These are phyloP conservation scores for Oxygymnocypris stewartii DNA, from an alignment of 2,113 vertebrate genomes.

Conservation along the genomic window DNA sequence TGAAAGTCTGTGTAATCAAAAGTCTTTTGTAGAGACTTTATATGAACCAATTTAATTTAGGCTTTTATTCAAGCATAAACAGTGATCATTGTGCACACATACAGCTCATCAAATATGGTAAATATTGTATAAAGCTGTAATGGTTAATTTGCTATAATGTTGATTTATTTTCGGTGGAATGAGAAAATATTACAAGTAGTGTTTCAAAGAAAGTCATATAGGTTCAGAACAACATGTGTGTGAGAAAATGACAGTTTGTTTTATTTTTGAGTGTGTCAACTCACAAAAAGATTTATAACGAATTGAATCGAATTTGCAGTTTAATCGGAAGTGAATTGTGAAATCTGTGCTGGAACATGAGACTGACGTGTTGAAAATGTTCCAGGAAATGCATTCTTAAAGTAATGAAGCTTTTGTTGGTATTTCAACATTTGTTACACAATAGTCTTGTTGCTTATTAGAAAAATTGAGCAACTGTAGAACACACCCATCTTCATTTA, in stretches of 20 bases:
- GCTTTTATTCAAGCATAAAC: neutral
- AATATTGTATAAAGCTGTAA: neutral
- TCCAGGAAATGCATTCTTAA: conserved; percentile 37
- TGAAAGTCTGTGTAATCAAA: neutral
- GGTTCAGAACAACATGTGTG: neutral
- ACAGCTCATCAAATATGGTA: neutral
- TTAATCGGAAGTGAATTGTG: neutral
- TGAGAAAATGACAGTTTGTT: neutral
- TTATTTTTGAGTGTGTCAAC: neutral
- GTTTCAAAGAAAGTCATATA: neutral
- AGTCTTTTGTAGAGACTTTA: neutral
- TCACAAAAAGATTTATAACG: neutral
- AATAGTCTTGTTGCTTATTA: conserved; percentile 16
- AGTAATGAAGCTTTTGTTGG: conserved; percentile 16
- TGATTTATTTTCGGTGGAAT: neutral
- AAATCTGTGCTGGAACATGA: neutral
- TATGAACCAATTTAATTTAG: neutral
- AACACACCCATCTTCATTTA: conserved; percentile 12
- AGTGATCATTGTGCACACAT: neutral
- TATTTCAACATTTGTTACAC: conserved; percentile 35
- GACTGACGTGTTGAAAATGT: conserved; percentile 12
- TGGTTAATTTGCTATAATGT: neutral
- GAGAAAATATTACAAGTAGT: neutral
- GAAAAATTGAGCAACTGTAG: conserved; percentile 25
- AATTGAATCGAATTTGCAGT: neutral